Base-by-base conservation (phyloP, 2,888 invertebrate species). In the Agrotis clavis region DNA sequence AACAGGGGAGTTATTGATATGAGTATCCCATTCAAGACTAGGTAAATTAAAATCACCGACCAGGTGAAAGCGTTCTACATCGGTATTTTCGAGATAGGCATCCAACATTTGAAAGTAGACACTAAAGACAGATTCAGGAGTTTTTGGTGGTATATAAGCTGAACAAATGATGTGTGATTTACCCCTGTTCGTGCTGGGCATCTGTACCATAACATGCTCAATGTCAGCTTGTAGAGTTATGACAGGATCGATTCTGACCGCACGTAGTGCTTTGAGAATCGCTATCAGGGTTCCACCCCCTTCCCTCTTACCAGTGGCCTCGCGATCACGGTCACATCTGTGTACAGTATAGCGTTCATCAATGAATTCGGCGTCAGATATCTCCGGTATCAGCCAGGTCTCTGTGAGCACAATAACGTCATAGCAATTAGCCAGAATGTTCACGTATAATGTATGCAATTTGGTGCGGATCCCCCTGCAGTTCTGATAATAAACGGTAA, bases 251-350 rank as follows among this genome's bases (percentile, higher is more conserved):
- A 59, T 59, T 19, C 59, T 45, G 19, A 14, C 50, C n/a, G 50
- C 50, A 50, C 50, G 19, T n/a, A 50, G n/a, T 50, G 3, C 9
- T 35, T 66, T 66, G 3, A 48, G 21, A 13, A 65, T 30, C 11
- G 67, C 59, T 2, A 67, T 13, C 6, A 60, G 59, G 16, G 59
- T 59, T 13, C 59, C 67, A 6, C 59, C 67, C 2, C 67, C 59
- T 21, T 67, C 67, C 13, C 41, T 48, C 35, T 60, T 67, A 16
- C 30, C 16, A 19, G 67, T 67, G 4, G 51, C 35, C 11, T 35
- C 19, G 5, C 51, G 67, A 16, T 67, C 59, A 2, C 59, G 60
- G 30, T 67, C 60, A 25, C 60, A 61, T 18, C 67, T 51, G 16
- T 25, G 25, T 25, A 54, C 54, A 54, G 21, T 25, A 25, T 54